Evolutionary conservation across 1,140 invertebrate species (phyloP).

Genomic region (Stegodyphus mimosarum): DNA sequence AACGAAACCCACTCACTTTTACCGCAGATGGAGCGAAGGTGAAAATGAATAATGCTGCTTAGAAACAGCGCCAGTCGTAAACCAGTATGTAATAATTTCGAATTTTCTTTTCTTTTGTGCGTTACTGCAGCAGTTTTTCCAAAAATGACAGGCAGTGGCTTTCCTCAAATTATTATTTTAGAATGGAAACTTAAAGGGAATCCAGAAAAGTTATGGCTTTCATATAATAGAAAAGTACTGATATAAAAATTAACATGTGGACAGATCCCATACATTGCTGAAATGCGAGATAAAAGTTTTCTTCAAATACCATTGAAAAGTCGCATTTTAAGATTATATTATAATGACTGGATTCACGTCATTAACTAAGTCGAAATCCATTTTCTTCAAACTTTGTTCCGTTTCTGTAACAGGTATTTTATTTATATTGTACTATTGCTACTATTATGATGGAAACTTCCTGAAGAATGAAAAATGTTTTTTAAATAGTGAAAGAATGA

Average conservation of each 20-base stretch:
- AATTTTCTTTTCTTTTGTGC: not conserved
- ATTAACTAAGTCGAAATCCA: not conserved
- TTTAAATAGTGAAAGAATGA: no score
- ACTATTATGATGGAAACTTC: not conserved
- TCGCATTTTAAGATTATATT: not conserved
- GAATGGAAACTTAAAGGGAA: not conserved
- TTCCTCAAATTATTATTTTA: not conserved
- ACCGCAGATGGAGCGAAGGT: not conserved
- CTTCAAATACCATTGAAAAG: not conserved
- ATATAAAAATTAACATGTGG: no score
- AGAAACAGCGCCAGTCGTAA: not conserved
- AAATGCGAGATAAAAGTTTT: not conserved
- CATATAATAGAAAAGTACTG: no score
- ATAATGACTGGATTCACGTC: not conserved
- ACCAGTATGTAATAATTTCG: not conserved
- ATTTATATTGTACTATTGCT: not conserved
- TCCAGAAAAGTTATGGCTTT: no score
- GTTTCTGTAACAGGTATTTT: not conserved
- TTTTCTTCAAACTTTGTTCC: not conserved
- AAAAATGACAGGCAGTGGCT: not conserved
- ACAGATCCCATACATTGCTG: no score
- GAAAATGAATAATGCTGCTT: constrained; percentile 3
- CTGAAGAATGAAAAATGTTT: no score
- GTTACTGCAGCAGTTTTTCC: not conserved
- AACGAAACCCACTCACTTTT: constrained; percentile 41